A percentile compares a stretch with the other conserved stretches of the same genome.
phyloP scores from a whole-genome alignment of 2,888 invertebrate genomes.

The Harpalus rubripes region DNA sequence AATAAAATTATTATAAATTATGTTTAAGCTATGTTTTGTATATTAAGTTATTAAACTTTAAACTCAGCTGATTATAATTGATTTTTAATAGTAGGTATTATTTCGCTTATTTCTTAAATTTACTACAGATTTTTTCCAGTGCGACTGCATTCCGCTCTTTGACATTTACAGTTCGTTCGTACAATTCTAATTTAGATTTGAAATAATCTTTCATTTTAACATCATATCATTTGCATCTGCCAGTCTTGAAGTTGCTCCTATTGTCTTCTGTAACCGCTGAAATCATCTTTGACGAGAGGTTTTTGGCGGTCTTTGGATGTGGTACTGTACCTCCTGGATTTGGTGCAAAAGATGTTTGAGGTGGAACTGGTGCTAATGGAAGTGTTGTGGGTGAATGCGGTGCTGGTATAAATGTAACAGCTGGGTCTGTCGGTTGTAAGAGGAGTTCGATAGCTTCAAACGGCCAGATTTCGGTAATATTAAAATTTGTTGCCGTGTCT shows the following conservation, averaged over 20 bases:
- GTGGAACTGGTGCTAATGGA: not conserved
- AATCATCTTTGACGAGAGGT: constrained; percentile 11
- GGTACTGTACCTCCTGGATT: not conserved
- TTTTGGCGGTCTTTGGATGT: not conserved
- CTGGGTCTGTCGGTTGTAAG: not conserved
- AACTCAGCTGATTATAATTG: too few species aligned
- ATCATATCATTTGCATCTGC: constrained; percentile 12
- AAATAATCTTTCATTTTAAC: constrained; percentile 20
- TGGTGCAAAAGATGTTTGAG: not conserved
- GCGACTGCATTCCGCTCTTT: not conserved
- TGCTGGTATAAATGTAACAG: not conserved
- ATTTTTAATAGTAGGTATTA: too few species aligned
- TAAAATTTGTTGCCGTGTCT: not conserved
- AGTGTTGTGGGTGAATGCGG: not conserved
- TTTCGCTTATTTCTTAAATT: not conserved
- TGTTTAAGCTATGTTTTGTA: too few species aligned
- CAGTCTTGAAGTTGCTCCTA: constrained; percentile 16
- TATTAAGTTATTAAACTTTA: too few species aligned
- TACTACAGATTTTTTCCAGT: not conserved
- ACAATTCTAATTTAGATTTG: constrained; percentile 24
- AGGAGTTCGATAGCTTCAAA: not conserved
- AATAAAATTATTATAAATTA: too few species aligned
- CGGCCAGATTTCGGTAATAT: not conserved
- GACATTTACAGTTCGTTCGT: not conserved
- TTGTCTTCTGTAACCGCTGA: constrained; percentile 18